Percentiles rank a stretch among this genome's conserved stretches.
Evolutionary conservation across 2,888 invertebrate genomes (phyloP).

Genomic region (Acleris cristana): DNA sequence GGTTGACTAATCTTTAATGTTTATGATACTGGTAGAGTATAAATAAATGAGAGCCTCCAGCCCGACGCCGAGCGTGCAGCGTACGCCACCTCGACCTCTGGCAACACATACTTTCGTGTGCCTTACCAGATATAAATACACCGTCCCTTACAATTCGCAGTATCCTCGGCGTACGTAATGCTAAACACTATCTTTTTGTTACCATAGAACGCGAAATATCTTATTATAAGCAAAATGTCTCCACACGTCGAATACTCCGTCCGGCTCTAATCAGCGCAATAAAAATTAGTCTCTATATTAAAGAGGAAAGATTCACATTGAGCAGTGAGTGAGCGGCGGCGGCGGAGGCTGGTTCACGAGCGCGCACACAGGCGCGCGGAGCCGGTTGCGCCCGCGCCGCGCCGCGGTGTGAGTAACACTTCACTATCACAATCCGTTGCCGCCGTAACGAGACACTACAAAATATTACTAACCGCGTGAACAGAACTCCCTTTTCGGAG

Average conservation of each 20-base stretch:
- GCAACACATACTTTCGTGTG: constrained; percentile 33
- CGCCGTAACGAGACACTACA: constrained; percentile 61
- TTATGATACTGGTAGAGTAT: constrained; percentile 18
- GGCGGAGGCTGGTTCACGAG: constrained; percentile 47
- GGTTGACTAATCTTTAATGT: constrained; percentile 14
- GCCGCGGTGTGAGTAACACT: constrained; percentile 53
- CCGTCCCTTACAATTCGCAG: constrained; percentile 33
- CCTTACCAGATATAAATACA: constrained; percentile 31
- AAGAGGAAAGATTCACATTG: constrained; percentile 47
- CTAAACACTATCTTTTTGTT: constrained; percentile 51
- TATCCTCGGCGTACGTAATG: constrained; percentile 41
- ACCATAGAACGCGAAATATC: constrained; percentile 51
- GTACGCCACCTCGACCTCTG: constrained; percentile 32
- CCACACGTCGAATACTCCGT: constrained; percentile 43
- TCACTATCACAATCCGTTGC: constrained; percentile 59
- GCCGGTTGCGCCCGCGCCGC: constrained; percentile 59
- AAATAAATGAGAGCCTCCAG: constrained; percentile 3
- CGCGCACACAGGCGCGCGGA: constrained; percentile 53
- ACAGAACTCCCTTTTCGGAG: constrained; percentile 65
- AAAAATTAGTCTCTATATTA: constrained; percentile 50
- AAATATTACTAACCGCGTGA: constrained; percentile 62
- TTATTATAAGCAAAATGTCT: constrained; percentile 53
- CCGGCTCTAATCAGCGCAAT: constrained; percentile 41
- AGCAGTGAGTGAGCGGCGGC: constrained; percentile 37
- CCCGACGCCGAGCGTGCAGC: constrained; percentile 13